These are phyloP conservation scores for Cyanoliseus patagonus DNA, from an alignment of 2,113 vertebrate species.

Conservation along the genomic window DNA sequence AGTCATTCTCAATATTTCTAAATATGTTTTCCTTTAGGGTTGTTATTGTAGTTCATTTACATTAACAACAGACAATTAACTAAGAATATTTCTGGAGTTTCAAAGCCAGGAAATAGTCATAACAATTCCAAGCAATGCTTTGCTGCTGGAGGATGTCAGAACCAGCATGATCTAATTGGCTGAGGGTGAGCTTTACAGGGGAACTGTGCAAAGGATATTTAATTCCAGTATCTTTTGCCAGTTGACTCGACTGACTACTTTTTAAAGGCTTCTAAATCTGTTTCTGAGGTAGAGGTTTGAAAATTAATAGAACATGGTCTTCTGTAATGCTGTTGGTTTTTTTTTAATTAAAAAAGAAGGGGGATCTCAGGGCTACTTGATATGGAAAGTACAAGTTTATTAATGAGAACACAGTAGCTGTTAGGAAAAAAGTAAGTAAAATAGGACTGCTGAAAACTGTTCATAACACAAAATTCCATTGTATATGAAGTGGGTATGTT, in stretches of 20 bases:
- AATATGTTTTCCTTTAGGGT: neutral
- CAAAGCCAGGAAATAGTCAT: neutral
- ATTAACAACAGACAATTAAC: neutral
- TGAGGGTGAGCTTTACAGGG: neutral
- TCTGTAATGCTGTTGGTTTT: neutral
- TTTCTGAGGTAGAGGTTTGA: neutral
- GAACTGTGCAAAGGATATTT: neutral
- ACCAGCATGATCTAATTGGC: neutral
- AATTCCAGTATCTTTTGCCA: neutral
- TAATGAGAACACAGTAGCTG: neutral
- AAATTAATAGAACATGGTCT: neutral
- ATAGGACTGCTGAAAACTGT: neutral
- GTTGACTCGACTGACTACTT: neutral
- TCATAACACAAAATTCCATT: neutral
- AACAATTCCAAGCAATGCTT: neutral
- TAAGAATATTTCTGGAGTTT: neutral
- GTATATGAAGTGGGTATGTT: neutral
- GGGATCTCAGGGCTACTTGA: neutral
- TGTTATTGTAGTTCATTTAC: neutral
- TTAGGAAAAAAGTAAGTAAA: neutral
- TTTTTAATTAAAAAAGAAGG: neutral
- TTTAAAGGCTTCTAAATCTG: neutral
- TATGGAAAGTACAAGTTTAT: neutral
- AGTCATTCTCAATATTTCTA: neutral
- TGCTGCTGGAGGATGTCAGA: neutral